Percentiles rank a stretch among this genome's conserved stretches.
phyloP scores from a whole-genome alignment of 2,888 invertebrate genomes.

The Diaprepes abbreviatus region DNA sequence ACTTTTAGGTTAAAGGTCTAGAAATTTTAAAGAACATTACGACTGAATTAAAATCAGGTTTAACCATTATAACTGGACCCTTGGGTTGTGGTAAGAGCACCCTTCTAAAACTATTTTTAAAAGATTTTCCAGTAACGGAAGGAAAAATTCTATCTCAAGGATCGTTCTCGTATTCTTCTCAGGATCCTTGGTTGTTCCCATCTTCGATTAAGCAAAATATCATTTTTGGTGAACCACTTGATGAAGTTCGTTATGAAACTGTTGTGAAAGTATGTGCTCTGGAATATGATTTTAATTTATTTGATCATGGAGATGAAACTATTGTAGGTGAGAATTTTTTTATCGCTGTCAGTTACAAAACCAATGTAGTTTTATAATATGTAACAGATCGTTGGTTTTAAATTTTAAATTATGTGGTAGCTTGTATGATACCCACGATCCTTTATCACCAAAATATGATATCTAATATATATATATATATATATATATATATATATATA shows the following conservation, averaged over 20 bases:
- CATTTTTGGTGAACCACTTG: conserved; percentile 77
- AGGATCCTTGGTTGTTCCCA: conserved; percentile 75
- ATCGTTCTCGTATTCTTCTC: conserved; percentile 71
- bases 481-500: too few species aligned
- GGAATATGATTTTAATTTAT: conserved; percentile 70
- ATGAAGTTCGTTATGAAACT: conserved; percentile 71
- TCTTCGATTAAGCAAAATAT: conserved; percentile 82
- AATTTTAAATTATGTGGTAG: too few species aligned
- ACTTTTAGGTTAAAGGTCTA: conserved; percentile 35
- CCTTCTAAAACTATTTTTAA: conserved; percentile 65
- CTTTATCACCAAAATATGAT: too few species aligned
- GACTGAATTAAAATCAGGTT: conserved; percentile 65
- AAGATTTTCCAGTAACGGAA: conserved; percentile 65
- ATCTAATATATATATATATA: too few species aligned
- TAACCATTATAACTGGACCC: too few species aligned
- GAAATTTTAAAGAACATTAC: conserved; percentile 66
- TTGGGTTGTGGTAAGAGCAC: conserved; percentile 77
- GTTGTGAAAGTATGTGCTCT: conserved; percentile 77
- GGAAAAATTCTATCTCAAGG: conserved; percentile 69
- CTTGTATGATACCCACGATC: too few species aligned
- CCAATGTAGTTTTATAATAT: too few species aligned
- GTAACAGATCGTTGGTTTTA: too few species aligned
- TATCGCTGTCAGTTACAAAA: too few species aligned
- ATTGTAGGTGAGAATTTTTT: conserved; percentile 68
- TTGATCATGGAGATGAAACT: conserved; percentile 75